Base-by-base conservation (phyloP, 1,140 invertebrate genomes). In the Megalonaias nervosa region DNA sequence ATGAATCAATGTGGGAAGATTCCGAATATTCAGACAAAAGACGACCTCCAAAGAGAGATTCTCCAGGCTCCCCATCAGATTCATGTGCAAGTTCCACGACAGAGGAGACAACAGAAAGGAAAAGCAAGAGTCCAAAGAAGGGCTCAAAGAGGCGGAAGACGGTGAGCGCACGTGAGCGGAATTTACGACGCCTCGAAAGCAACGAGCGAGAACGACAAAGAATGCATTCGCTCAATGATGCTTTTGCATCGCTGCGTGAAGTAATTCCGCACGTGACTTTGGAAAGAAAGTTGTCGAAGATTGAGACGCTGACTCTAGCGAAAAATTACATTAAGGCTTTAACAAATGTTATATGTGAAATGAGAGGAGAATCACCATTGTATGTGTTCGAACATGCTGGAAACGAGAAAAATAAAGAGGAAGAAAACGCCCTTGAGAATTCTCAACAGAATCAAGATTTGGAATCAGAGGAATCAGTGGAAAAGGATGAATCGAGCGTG, bases 241-340 rank as follows among this genome's bases (percentile, higher is more conserved):
- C 96, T 12, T 97, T 97, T 88, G 95, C 97, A 93, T 95, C 94
- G 87, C 91, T 97, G 60, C 92, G 95, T 74, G 95, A 96, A 90
- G 96, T 97, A 12, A 96, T 97, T 85, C 96, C 96, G 1, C 95
- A 97, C 83, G 95, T 97, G 68, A 95, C 95, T 89, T 94, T 95
- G 92, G 95, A 96, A 86, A 92, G 95, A 75, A 95, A 95, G 84
- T 91, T 96, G 79, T 95, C 95, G 69, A 97, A 97, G 92, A 96
- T 97, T 80, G 96, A 97, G 91, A 97, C 96, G 16, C 90, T 97
- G 21, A 96, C 95, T 19, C 90, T 97, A 87, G 96, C 96, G 82
- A 96, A 96, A 91, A 96, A 97, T 92, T 97, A 97, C 90, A 97
- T 97, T 87, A 96, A 96, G 93, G 96, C 96, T 48, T 92, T 97